Evolutionary conservation across 1,140 invertebrate species (phyloP).

Genomic region (Megathymus violae): DNA sequence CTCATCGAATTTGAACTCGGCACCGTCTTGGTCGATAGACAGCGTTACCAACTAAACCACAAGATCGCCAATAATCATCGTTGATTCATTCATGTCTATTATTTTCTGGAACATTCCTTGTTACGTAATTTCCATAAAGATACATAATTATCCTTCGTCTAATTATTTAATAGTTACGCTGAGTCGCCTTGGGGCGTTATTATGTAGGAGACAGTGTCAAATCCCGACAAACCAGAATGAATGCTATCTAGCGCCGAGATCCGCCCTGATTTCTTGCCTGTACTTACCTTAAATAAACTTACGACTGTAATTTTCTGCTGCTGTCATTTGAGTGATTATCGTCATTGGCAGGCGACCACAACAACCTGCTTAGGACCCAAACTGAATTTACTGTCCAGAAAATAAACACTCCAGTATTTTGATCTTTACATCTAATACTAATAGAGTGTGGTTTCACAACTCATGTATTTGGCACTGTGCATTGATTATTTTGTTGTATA

Average conservation of each 20-base stretch:
- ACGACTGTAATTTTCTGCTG: constrained; percentile 25
- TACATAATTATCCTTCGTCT: not conserved
- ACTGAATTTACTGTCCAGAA: not conserved
- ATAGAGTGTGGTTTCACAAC: not conserved
- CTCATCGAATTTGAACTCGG: no score
- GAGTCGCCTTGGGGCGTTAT: not conserved
- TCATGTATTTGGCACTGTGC: not conserved
- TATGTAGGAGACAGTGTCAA: constrained; percentile 19
- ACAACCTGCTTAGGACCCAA: constrained; percentile 18
- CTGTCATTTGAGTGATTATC: constrained; percentile 33
- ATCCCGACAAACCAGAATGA: constrained; percentile 13
- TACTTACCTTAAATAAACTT: constrained; percentile 26
- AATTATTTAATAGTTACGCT: not conserved
- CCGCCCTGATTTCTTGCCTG: constrained; percentile 16
- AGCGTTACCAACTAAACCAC: no score
- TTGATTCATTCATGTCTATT: not conserved
- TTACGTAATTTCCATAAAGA: constrained; percentile 1
- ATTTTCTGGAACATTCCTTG: not conserved
- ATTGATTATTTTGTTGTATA: constrained; percentile 17
- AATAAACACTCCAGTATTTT: not conserved
- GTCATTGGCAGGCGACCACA: constrained; percentile 16
- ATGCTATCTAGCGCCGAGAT: constrained; percentile 6
- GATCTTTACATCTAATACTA: not conserved
- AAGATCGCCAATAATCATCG: not conserved
- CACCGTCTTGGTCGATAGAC: no score